phyloP scores from a whole-genome alignment of 2,113 vertebrate genomes.

The Oncorhynchus kisutch region DNA sequence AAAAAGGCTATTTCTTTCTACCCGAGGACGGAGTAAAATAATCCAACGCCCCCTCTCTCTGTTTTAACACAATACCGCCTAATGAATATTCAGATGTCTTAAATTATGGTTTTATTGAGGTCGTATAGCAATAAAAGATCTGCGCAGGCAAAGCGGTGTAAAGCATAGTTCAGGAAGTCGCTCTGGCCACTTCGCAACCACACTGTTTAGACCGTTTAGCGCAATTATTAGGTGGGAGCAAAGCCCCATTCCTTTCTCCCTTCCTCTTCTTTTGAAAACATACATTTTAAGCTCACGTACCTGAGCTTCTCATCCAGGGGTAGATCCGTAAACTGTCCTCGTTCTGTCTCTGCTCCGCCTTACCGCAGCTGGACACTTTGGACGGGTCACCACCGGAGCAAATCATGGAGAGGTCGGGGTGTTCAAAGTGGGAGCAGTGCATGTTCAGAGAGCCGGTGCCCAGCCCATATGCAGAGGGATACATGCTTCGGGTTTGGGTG shows the following conservation, averaged over 20 bases:
- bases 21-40: background rate
- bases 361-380: slow-evolving; percentile 74
- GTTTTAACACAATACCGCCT: slow-evolving; percentile 53
- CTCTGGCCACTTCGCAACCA: slow-evolving; percentile 56
- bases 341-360: slow-evolving; percentile 72
- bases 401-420: slow-evolving; percentile 73
- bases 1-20: background rate
- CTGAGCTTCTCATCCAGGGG: slow-evolving; percentile 92
- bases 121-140: slow-evolving; percentile 62
- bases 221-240: slow-evolving; percentile 26
- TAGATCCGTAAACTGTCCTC: slow-evolving; percentile 83
- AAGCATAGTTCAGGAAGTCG: slow-evolving; percentile 56
- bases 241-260: background rate
- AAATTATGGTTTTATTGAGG: slow-evolving; percentile 68
- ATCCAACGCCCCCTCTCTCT: background rate
- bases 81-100: slow-evolving; percentile 67
- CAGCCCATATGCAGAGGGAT: slow-evolving; percentile 74
- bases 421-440: slow-evolving; percentile 80
- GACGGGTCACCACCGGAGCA: slow-evolving; percentile 69
- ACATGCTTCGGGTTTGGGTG: slow-evolving; percentile 74
- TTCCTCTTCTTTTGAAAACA: background rate
- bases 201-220: slow-evolving; percentile 50
- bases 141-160: slow-evolving; percentile 37
- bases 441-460: slow-evolving; percentile 78
- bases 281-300: slow-evolving; percentile 63